These are phyloP conservation scores for Eulemur albifrons DNA, from an alignment of 2,797 vertebrate species.

Conservation along the genomic window DNA sequence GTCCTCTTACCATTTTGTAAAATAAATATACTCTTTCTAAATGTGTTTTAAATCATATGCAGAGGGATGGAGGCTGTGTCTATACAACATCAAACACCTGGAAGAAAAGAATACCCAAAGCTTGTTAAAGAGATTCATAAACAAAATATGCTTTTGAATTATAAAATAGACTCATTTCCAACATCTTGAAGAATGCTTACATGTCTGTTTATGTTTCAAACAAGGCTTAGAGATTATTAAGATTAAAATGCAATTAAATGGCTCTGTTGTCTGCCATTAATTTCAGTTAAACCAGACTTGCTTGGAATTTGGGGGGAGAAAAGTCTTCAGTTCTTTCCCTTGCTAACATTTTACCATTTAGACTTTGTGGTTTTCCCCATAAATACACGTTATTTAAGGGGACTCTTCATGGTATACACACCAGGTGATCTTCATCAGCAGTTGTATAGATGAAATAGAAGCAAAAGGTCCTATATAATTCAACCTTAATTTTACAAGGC, in stretches of 20 bases:
- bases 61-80: not conserved
- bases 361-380: not conserved
- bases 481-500: not conserved
- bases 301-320: not conserved
- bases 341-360: constrained; percentile 1
- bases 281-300: constrained; percentile 46
- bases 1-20: not conserved
- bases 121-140: constrained; percentile 49
- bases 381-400: not conserved
- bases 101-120: constrained; percentile 40
- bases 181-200: constrained; percentile 41
- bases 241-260: constrained; percentile 62
- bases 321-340: not conserved
- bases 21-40: not conserved
- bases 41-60: constrained; percentile 16
- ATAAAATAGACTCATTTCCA: constrained; percentile 28
- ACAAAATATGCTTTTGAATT: constrained; percentile 40
- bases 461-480: not conserved
- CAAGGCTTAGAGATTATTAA: constrained; percentile 38
- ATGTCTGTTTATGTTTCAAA: constrained; percentile 59
- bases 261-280: constrained; percentile 42
- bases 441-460: not conserved
- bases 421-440: not conserved
- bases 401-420: not conserved
- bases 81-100: constrained; percentile 43